Conservation (phyloP, 2,113 vertebrate species). For the Rhinichthys klamathensis region DNA sequence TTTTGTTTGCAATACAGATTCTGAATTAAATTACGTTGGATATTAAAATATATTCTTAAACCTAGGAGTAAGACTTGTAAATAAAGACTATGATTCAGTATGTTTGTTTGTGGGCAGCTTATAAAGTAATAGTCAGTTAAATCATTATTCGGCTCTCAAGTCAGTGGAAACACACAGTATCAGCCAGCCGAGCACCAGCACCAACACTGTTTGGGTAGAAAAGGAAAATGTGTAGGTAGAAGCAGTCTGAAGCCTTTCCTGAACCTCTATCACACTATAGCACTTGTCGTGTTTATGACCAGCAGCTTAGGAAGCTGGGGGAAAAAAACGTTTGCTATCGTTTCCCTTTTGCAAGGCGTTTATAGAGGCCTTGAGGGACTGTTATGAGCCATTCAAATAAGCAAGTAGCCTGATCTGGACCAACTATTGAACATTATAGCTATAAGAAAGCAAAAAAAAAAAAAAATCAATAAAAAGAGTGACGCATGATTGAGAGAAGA, state of each 20-base stretch:
- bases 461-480: neutral
- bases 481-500: neutral
- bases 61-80: neutral
- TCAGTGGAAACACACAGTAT: neutral
- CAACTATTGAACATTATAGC: neutral
- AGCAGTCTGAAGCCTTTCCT: neutral
- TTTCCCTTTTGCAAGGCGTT: neutral
- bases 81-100: neutral
- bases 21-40: neutral
- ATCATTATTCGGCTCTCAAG: neutral
- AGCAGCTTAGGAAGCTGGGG: neutral
- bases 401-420: neutral
- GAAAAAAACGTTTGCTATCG: neutral
- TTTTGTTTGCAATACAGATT: neutral
- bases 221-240: neutral
- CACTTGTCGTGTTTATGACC: neutral
- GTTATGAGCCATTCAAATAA: slow-evolving; percentile 22
- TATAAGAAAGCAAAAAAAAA: neutral
- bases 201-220: neutral
- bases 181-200: neutral
- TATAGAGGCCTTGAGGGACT: neutral
- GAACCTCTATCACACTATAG: neutral
- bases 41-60: neutral
- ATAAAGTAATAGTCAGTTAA: neutral
- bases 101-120: slow-evolving; percentile 19